Evolutionary conservation across 2,113 vertebrate genomes (phyloP).

Genomic region (Lepus timidus): DNA sequence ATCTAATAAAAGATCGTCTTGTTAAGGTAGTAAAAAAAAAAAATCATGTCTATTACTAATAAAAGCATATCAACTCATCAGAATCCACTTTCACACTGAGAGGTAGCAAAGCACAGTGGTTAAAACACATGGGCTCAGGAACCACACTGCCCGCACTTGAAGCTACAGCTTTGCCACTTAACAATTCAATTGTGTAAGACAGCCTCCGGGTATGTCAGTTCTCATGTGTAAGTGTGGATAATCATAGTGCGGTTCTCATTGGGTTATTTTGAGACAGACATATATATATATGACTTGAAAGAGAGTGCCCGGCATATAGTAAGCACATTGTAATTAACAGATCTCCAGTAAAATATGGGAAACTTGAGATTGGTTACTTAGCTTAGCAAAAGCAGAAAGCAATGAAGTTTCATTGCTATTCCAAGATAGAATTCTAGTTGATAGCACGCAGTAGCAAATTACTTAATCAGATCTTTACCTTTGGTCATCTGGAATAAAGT

Average conservation of each 20-base stretch:
- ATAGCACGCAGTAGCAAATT: background rate
- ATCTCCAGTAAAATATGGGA: background rate
- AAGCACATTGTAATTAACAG: constrained; percentile 34
- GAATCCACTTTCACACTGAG: background rate
- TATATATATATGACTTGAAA: background rate
- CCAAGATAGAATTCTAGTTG: background rate
- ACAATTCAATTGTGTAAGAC: background rate
- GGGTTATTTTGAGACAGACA: background rate
- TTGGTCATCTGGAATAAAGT: background rate
- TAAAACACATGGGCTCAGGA: background rate
- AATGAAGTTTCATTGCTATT: background rate
- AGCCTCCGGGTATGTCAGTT: background rate
- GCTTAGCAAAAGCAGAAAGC: background rate
- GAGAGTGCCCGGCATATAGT: background rate
- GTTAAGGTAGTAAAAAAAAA: constrained; percentile 41
- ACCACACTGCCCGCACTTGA: background rate
- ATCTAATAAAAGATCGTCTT: constrained; percentile 41
- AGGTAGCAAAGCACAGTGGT: background rate
- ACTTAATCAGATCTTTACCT: constrained; percentile 11
- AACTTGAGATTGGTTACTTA: background rate
- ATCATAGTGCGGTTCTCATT: background rate
- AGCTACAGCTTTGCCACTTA: background rate
- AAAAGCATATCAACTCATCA: constrained; percentile 13
- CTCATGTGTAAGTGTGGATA: background rate
- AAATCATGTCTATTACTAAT: background rate